These are phyloP conservation scores for Pollenia griseotomentosa DNA, from an alignment of 2,888 invertebrate genomes.

Conservation along the genomic window DNA sequence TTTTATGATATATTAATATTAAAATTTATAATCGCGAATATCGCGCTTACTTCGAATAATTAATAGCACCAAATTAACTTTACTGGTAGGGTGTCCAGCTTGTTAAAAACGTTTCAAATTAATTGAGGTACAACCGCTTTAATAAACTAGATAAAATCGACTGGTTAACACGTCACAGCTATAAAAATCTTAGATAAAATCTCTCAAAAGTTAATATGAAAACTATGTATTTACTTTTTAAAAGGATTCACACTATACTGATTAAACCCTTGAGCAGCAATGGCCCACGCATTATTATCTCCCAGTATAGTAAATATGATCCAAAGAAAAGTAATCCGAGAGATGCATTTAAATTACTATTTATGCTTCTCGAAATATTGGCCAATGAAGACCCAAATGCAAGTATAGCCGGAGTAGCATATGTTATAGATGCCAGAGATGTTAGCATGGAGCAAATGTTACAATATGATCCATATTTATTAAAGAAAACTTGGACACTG, in stretches of 20 bases:
- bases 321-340: slow-evolving; percentile 77
- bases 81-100: too few relatives aligned
- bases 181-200: too few relatives aligned
- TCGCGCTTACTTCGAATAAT: too few relatives aligned
- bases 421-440: slow-evolving; percentile 79
- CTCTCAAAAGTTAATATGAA: too few relatives aligned
- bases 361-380: slow-evolving; percentile 79
- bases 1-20: too few relatives aligned
- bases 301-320: slow-evolving; percentile 79
- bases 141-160: too few relatives aligned
- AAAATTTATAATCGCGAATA: too few relatives aligned
- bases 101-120: too few relatives aligned
- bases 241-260: slow-evolving; percentile 79
- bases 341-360: slow-evolving; percentile 79
- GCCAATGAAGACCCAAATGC: slow-evolving; percentile 78
- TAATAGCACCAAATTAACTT: too few relatives aligned
- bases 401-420: slow-evolving; percentile 76
- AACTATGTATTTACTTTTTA: not conserved
- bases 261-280: slow-evolving; percentile 73
- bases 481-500: slow-evolving; percentile 78
- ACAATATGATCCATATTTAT: slow-evolving; percentile 78
- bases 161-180: too few relatives aligned
- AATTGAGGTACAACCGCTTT: too few relatives aligned
- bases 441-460: slow-evolving; percentile 79
- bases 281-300: slow-evolving; percentile 78